Conservation (phyloP, 2,888 invertebrate species). For the Stenodera caucasica region DNA sequence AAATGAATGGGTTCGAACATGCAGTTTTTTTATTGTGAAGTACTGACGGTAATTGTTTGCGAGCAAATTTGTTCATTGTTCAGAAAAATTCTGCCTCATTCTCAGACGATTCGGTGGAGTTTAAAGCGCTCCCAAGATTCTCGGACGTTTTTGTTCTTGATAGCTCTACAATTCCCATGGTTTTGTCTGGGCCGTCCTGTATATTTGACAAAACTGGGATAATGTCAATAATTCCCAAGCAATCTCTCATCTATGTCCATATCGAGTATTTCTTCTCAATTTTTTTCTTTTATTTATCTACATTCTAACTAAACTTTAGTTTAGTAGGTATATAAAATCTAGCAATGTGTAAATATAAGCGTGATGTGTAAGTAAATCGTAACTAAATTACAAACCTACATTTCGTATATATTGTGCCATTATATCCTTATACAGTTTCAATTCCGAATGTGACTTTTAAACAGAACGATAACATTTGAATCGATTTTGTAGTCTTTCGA, state of each 20-base stretch:
- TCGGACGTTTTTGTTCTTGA: no score
- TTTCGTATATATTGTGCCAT: slow-evolving; percentile 44
- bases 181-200: slow-evolving; percentile 15
- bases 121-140: no score
- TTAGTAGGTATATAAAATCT: neutral
- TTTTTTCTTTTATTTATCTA: slow-evolving; percentile 25
- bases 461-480: slow-evolving; percentile 43
- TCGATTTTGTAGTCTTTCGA: slow-evolving; percentile 34
- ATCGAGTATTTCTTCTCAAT: slow-evolving; percentile 33
- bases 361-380: slow-evolving; percentile 44
- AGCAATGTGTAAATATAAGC: slow-evolving; percentile 34
- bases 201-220: slow-evolving; percentile 39
- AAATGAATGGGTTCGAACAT: no score
- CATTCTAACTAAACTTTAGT: no score
- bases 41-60: no score
- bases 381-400: slow-evolving; percentile 44
- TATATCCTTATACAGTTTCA: slow-evolving; percentile 35
- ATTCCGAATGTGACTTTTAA: slow-evolving; percentile 26
- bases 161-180: no score
- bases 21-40: no score
- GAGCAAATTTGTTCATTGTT: no score
- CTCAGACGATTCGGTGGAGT: no score
- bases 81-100: no score
- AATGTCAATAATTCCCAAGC: slow-evolving; percentile 49
- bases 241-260: slow-evolving; percentile 28